Evolutionary conservation across 1,140 invertebrate genomes (phyloP).

Genomic region (Tigriopus japonicus): DNA sequence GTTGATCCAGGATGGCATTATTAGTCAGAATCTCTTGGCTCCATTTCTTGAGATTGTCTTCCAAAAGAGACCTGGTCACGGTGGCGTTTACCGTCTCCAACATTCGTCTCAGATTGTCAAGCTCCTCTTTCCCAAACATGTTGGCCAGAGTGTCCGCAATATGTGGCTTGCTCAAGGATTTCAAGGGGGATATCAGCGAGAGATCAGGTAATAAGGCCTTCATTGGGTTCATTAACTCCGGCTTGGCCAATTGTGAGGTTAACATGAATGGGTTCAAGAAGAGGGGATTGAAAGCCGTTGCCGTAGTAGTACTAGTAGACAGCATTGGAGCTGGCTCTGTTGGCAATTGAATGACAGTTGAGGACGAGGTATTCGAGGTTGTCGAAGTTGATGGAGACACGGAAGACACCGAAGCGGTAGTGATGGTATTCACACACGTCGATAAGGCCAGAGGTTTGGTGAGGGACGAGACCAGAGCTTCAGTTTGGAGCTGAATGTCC

Average conservation of each 20-base stretch:
- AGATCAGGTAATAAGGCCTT: background rate
- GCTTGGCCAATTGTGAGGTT: background rate
- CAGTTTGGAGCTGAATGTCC: no score
- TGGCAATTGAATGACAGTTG: no score
- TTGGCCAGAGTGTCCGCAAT: slow-evolving; percentile 3
- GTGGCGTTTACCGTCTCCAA: slow-evolving; percentile 1
- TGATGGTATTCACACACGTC: no score
- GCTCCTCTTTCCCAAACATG: background rate
- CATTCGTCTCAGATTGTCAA: background rate
- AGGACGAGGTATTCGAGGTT: no score
- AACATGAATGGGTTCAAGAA: background rate
- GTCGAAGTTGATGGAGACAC: no score
- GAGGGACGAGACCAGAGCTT: no score
- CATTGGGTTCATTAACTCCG: background rate
- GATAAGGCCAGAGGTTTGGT: no score
- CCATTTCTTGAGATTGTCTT: slow-evolving; percentile 12
- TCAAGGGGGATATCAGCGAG: background rate
- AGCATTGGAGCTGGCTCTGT: no score
- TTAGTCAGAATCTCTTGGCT: background rate
- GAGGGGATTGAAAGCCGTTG: background rate
- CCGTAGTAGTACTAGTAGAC: background rate
- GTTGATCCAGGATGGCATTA: background rate
- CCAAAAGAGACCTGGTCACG: slow-evolving; percentile 2
- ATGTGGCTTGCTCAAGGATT: background rate
- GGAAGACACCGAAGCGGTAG: no score